A percentile compares a stretch with the other conserved stretches of the same genome.
phyloP scores from a whole-genome alignment of 1,140 invertebrate species.

The Palaemon carinicauda region DNA sequence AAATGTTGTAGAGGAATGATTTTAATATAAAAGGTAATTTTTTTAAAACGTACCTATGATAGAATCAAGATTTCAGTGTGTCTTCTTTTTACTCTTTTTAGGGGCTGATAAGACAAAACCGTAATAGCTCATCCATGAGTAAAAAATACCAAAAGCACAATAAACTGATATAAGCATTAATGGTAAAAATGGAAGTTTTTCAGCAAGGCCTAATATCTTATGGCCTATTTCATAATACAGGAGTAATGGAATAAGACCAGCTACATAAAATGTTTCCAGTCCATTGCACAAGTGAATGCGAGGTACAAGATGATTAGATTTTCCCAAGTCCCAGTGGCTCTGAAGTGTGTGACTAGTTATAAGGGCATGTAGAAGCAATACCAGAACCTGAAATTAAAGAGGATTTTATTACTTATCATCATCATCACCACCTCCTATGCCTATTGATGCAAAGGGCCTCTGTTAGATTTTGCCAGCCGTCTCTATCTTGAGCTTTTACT shows the following conservation, averaged over 20 bases:
- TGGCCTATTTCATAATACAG: slow-evolving; percentile 31
- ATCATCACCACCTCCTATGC: too few relatives aligned
- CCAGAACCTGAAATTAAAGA: slow-evolving; percentile 25
- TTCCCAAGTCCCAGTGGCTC: slow-evolving; percentile 1
- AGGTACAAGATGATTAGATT: not conserved
- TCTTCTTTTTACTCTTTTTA: slow-evolving; percentile 24
- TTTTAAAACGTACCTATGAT: too few relatives aligned
- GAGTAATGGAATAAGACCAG: slow-evolving; percentile 30
- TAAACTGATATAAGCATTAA: slow-evolving; percentile 58
- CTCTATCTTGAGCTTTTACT: too few relatives aligned
- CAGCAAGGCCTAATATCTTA: slow-evolving; percentile 2
- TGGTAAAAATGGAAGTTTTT: slow-evolving; percentile 55
- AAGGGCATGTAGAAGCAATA: slow-evolving; percentile 32
- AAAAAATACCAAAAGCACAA: slow-evolving; percentile 47
- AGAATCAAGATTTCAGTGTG: not conserved
- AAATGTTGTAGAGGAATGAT: too few relatives aligned
- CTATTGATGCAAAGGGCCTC: too few relatives aligned
- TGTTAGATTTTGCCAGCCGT: too few relatives aligned
- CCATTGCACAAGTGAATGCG: not conserved
- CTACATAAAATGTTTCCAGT: slow-evolving; percentile 21
- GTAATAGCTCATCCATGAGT: slow-evolving; percentile 31
- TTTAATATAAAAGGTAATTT: not conserved
- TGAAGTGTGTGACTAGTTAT: not conserved
- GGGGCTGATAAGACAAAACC: not conserved
- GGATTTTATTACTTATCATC: too few relatives aligned